Percentiles rank a stretch among this genome's conserved stretches.
Evolutionary conservation across 2,797 vertebrate species (phyloP).

Genomic region (Rhinichthys osculus): DNA sequence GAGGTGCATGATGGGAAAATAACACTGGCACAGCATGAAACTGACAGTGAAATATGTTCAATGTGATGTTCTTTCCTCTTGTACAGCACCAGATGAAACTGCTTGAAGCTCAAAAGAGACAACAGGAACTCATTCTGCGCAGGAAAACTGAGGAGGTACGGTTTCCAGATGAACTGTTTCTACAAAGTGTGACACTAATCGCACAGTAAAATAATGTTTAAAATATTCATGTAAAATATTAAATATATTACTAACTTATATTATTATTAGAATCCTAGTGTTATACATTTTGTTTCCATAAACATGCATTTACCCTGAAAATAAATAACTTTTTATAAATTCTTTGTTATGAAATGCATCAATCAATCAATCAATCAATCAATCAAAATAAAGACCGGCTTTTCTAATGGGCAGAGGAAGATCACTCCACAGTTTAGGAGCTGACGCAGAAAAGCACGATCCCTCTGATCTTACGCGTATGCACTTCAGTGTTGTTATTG

Average conservation of each 20-base stretch:
- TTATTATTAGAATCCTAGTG: not conserved
- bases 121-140: constrained; percentile 94
- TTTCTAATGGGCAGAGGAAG: too few species aligned
- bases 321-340: not conserved
- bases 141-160: constrained; percentile 96
- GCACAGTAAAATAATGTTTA: not conserved
- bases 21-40: not conserved
- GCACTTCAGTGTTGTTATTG: not conserved
- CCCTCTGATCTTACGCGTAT: too few species aligned
- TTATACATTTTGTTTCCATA: not conserved
- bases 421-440: too few species aligned
- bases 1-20: constrained; percentile 77
- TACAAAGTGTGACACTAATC: not conserved
- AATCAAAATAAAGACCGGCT: too few species aligned
- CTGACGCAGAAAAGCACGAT: too few species aligned
- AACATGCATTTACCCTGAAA: not conserved
- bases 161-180: too few species aligned
- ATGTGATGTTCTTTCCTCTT: constrained; percentile 48
- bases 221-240: not conserved
- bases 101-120: constrained; percentile 94
- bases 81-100: constrained; percentile 91
- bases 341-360: not conserved
- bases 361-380: too few species aligned
- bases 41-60: not conserved
- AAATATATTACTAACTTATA: not conserved